A percentile compares a stretch with the other conserved stretches of the same genome.
These are phyloP conservation scores for Cryptoprocta ferox DNA, from an alignment of 2,797 vertebrate species.

Conservation along the genomic window DNA sequence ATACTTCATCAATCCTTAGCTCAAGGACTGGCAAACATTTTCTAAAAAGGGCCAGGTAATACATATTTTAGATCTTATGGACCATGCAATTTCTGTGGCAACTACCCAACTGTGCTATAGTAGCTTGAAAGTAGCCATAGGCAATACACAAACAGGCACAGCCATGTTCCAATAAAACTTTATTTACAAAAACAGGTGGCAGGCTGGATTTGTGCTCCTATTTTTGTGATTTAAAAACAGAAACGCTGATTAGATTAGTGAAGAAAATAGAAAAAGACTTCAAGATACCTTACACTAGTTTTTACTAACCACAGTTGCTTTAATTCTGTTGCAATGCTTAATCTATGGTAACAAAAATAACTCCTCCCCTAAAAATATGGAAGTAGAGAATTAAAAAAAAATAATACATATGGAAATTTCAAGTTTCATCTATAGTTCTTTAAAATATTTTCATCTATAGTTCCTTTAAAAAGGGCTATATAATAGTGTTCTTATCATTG, in stretches of 20 bases:
- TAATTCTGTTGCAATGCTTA: not conserved
- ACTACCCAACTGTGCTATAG: not conserved
- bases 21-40: constrained; percentile 11
- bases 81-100: not conserved
- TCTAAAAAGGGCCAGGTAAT: not conserved
- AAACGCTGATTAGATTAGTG: not conserved
- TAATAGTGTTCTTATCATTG: not conserved
- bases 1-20: not conserved
- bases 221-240: not conserved
- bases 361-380: not conserved
- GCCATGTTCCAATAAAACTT: not conserved
- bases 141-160: not conserved
- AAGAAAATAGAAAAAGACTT: constrained; percentile 3
- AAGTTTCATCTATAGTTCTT: not conserved
- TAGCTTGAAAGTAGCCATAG: not conserved
- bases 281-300: not conserved
- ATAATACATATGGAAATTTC: not conserved
- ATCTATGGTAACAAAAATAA: constrained; percentile 13
- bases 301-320: not conserved
- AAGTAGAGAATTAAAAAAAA: not conserved
- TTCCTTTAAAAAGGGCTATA: not conserved
- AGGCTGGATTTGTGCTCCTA: not conserved
- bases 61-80: not conserved
- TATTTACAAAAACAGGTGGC: not conserved
- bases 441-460: not conserved